Evolutionary conservation across 2,113 vertebrate genomes (phyloP).

Genomic region (Centrocercus urophasianus): DNA sequence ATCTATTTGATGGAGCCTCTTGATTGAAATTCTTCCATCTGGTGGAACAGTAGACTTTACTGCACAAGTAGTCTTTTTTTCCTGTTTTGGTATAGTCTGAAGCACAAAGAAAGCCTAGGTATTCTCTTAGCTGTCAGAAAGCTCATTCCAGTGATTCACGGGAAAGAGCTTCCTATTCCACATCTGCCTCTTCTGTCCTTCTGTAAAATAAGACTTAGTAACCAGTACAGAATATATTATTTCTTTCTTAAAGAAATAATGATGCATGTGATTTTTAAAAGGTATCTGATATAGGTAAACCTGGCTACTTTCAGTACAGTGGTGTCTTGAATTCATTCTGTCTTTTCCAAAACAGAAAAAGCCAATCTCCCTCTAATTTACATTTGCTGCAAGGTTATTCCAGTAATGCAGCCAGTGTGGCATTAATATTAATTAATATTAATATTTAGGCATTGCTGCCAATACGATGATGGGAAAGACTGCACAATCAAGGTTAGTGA

Average conservation of each 20-base stretch:
- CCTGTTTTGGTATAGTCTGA: not conserved
- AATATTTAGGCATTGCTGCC: not conserved
- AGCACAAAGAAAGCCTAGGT: not conserved
- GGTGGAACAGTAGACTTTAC: not conserved
- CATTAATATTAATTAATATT: constrained; percentile 7
- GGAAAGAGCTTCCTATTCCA: not conserved
- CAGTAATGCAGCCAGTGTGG: not conserved
- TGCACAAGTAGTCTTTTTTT: not conserved
- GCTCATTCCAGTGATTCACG: not conserved
- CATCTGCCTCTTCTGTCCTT: not conserved
- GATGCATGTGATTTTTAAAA: not conserved
- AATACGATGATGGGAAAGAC: not conserved
- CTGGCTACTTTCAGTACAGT: not conserved
- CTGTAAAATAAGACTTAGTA: not conserved
- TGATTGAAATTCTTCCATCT: not conserved
- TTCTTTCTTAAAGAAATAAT: not conserved
- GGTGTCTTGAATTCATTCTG: not conserved
- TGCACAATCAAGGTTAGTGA: not conserved
- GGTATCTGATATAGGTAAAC: not conserved
- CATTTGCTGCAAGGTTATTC: constrained; percentile 10
- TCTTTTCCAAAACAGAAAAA: not conserved
- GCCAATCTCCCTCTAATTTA: not conserved
- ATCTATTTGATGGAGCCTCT: not conserved
- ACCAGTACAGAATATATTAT: not conserved
- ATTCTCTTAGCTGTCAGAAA: not conserved